phyloP scores from a whole-genome alignment of 2,113 vertebrate genomes.

The Chlamydotis undulata region DNA sequence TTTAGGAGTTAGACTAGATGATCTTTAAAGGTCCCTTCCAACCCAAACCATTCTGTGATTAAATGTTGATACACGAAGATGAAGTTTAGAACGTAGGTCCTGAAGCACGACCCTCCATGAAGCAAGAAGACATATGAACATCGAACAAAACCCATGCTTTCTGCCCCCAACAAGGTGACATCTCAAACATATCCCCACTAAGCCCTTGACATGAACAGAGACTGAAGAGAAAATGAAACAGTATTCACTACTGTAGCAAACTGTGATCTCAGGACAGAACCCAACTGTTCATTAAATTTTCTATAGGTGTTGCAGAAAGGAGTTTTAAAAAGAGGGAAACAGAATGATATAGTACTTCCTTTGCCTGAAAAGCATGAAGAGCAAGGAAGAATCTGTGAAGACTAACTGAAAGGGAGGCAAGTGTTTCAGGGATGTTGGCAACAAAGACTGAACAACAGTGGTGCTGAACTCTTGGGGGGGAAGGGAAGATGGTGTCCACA shows the following conservation, averaged over 20 bases:
- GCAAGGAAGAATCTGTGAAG: not conserved
- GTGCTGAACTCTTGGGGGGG: not conserved
- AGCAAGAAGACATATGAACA: not conserved
- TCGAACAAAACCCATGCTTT: not conserved
- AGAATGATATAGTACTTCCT: not conserved
- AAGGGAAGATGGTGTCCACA: not conserved
- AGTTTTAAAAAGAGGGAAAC: not conserved
- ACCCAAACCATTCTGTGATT: not conserved
- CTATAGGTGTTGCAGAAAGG: not conserved
- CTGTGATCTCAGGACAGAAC: not conserved
- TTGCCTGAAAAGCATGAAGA: not conserved
- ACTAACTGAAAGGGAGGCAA: not conserved
- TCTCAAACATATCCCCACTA: not conserved
- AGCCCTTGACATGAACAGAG: not conserved
- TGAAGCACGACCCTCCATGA: not conserved
- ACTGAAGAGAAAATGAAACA: not conserved
- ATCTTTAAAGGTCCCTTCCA: not conserved
- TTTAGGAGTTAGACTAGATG: not conserved
- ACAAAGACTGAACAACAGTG: not conserved
- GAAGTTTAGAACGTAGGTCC: not conserved
- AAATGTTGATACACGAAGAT: not conserved
- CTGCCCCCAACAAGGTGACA: not conserved
- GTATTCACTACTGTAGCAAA: not conserved
- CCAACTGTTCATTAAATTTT: not conserved
- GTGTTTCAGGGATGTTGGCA: not conserved